Conservation (phyloP, 1,140 invertebrate genomes). For the Riptortus pedestris region DNA sequence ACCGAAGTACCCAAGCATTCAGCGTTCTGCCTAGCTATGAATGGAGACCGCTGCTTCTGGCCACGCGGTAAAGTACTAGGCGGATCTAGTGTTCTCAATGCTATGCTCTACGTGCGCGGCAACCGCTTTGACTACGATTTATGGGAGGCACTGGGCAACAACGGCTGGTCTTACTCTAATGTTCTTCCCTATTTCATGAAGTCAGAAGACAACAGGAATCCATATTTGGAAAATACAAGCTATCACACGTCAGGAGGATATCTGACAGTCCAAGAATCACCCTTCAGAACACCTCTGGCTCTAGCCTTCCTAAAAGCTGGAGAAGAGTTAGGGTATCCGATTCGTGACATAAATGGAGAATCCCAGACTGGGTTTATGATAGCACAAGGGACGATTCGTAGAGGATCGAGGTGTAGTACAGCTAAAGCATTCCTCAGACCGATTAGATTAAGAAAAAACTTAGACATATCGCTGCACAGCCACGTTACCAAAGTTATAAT, state of each 20-base stretch:
- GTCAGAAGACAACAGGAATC: slow-evolving; percentile 77
- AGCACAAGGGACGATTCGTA: slow-evolving; percentile 70
- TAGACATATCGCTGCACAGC: slow-evolving; percentile 69
- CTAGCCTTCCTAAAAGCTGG: slow-evolving; percentile 73
- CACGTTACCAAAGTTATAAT: slow-evolving; percentile 62
- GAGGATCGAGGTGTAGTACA: slow-evolving; percentile 78
- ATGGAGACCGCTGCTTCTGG: slow-evolving; percentile 75
- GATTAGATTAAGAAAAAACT: slow-evolving; percentile 60
- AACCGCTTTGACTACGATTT: slow-evolving; percentile 83
- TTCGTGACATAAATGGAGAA: slow-evolving; percentile 69
- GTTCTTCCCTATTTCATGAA: slow-evolving; percentile 82
- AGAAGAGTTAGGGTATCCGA: slow-evolving; percentile 61
- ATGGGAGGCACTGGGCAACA: slow-evolving; percentile 77
- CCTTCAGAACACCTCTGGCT: slow-evolving; percentile 67
- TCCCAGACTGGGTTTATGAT: slow-evolving; percentile 77
- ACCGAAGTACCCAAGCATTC: slow-evolving; percentile 60
- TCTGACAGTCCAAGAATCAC: slow-evolving; percentile 70
- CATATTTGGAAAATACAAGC: slow-evolving; percentile 56
- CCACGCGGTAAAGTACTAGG: slow-evolving; percentile 79
- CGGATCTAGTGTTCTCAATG: slow-evolving; percentile 89
- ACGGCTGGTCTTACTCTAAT: slow-evolving; percentile 80
- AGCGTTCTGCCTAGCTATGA: slow-evolving; percentile 70
- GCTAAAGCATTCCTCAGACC: slow-evolving; percentile 79
- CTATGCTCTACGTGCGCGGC: slow-evolving; percentile 90
- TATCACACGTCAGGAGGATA: slow-evolving; percentile 72